phyloP scores from a whole-genome alignment of 2,113 vertebrate species.

The Pterocles orientalis region DNA sequence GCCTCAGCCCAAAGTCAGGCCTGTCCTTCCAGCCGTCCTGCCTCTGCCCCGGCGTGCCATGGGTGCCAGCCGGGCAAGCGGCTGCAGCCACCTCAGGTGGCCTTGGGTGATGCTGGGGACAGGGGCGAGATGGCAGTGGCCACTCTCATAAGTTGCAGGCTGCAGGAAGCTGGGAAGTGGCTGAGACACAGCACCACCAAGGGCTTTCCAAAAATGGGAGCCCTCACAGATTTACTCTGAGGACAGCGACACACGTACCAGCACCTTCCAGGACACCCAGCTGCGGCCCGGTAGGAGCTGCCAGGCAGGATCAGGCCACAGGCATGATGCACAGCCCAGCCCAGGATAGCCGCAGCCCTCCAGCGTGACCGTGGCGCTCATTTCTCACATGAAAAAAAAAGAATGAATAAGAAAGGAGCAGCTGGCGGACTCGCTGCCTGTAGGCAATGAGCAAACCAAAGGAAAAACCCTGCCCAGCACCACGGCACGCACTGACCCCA shows the following conservation, averaged over 20 bases:
- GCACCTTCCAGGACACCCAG: accelerated
- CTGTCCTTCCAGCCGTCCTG: accelerated
- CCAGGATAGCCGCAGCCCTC: neutral
- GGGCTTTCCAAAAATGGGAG: neutral
- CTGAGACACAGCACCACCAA: neutral
- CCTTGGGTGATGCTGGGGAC: neutral
- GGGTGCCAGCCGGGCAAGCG: accelerated
- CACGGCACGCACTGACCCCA: neutral
- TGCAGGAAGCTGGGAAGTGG: neutral
- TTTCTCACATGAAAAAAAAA: neutral
- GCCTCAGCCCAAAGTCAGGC: neutral
- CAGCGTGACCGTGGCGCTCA: accelerated
- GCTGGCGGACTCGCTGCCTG: neutral
- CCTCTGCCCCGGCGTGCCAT: accelerated
- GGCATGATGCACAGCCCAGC: neutral
- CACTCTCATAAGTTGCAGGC: neutral
- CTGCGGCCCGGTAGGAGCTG: neutral
- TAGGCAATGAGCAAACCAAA: neutral
- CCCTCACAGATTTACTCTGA: neutral
- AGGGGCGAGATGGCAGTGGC: accelerated
- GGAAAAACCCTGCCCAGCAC: neutral
- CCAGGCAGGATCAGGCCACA: neutral
- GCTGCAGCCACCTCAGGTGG: accelerated
- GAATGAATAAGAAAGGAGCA: neutral
- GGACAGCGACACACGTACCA: neutral